These are phyloP conservation scores for Crocidura indochinensis DNA, from an alignment of 2,797 vertebrate species.

Conservation along the genomic window DNA sequence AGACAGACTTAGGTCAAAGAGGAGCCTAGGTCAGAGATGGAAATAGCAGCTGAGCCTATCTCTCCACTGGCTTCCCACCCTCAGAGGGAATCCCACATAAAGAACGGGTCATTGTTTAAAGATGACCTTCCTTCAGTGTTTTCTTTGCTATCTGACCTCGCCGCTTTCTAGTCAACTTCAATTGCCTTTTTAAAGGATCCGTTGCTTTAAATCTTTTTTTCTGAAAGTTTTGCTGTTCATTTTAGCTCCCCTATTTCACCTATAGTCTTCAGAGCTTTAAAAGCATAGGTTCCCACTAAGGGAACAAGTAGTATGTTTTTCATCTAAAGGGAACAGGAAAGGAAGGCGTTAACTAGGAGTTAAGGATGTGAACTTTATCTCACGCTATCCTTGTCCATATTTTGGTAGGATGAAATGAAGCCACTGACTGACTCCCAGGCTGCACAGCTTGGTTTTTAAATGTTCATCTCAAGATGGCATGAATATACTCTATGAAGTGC, in stretches of 20 bases:
- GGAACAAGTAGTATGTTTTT: neutral
- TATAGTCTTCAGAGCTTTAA: constrained; percentile 43
- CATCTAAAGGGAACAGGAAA: constrained; percentile 16
- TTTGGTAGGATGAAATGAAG: constrained; percentile 35
- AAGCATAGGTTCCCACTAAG: neutral
- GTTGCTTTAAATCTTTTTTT: constrained; percentile 55
- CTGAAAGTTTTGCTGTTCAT: constrained; percentile 18
- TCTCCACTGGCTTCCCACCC: constrained; percentile 85
- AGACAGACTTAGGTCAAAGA: constrained; percentile 93
- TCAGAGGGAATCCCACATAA: constrained; percentile 51
- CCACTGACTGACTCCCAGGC: neutral
- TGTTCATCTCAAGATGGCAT: constrained; percentile 11
- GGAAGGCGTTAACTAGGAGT: neutral
- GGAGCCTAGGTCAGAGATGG: constrained; percentile 88
- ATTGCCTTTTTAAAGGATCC: neutral
- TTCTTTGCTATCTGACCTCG: constrained; percentile 34
- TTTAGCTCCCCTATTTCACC: neutral
- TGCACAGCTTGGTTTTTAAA: constrained; percentile 26
- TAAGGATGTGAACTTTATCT: neutral
- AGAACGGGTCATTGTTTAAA: constrained; percentile 21
- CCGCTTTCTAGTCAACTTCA: neutral
- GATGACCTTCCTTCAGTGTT: constrained; percentile 22
- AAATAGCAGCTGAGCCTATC: constrained; percentile 88
- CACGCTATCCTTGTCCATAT: neutral
- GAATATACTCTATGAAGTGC: neutral